A percentile compares a stretch with the other conserved stretches of the same genome.
These are phyloP conservation scores for Corythornis vintsioides DNA, from an alignment of 2,113 vertebrate genomes.

Conservation along the genomic window DNA sequence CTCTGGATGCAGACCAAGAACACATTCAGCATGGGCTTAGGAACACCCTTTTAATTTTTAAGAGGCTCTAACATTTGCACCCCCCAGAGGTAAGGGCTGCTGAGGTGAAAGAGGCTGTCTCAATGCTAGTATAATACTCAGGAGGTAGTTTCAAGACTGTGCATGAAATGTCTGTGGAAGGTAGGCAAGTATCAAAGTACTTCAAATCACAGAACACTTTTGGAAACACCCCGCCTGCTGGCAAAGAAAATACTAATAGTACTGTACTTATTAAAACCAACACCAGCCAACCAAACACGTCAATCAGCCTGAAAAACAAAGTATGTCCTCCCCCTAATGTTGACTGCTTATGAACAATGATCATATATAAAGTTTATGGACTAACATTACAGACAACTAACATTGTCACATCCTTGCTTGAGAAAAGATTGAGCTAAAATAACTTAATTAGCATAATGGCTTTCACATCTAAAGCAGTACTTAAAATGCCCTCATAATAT, in stretches of 20 bases:
- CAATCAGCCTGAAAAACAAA: not conserved
- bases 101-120: not conserved
- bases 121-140: not conserved
- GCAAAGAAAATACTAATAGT: not conserved
- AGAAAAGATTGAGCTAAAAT: not conserved
- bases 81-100: not conserved
- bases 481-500: not conserved
- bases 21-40: not conserved
- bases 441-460: slow-evolving; percentile 29
- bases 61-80: not conserved
- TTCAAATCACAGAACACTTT: not conserved
- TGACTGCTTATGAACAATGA: not conserved
- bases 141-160: not conserved
- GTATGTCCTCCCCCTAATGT: not conserved
- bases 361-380: not conserved
- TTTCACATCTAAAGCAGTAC: slow-evolving; percentile 25
- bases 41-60: not conserved
- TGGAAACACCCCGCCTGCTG: not conserved
- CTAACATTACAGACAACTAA: not conserved
- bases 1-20: not conserved
- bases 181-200: not conserved
- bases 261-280: not conserved
- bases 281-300: not conserved
- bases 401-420: not conserved
- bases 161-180: not conserved